These are phyloP conservation scores for Drosophila lacertosa DNA, from an alignment of 1,140 invertebrate genomes.

Conservation along the genomic window DNA sequence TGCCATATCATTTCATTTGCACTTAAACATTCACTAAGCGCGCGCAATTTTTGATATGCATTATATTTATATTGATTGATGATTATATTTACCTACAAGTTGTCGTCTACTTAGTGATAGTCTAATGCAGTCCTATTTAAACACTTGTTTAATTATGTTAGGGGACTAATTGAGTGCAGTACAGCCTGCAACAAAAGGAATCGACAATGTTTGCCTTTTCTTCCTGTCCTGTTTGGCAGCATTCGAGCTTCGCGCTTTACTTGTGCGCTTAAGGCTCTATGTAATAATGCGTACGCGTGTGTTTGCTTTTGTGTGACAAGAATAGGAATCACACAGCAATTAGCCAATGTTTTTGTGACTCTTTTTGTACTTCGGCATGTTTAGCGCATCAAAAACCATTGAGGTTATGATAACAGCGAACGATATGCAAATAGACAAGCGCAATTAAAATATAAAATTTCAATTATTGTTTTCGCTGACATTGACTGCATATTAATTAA, in stretches of 20 bases:
- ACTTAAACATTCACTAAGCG: slow-evolving; percentile 25
- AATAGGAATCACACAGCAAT: slow-evolving; percentile 26
- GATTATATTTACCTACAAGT: no score
- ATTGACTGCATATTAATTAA: no score
- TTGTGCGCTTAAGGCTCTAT: no score
- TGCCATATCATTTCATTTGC: no score
- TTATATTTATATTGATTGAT: no score
- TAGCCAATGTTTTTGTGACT: slow-evolving; percentile 38
- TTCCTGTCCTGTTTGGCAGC: background rate
- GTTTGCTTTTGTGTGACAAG: background rate
- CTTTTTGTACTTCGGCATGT: slow-evolving; percentile 10
- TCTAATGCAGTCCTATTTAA: no score
- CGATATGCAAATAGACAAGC: slow-evolving; percentile 12
- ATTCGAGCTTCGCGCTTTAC: slow-evolving; percentile 2
- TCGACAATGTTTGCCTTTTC: background rate
- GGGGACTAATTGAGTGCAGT: no score
- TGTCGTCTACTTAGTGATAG: no score
- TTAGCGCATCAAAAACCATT: slow-evolving; percentile 19
- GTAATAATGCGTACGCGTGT: slow-evolving; percentile 1
- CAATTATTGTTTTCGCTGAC: background rate
- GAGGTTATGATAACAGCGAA: slow-evolving; percentile 13
- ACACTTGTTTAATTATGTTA: no score
- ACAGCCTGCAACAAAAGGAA: background rate
- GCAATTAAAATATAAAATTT: slow-evolving; percentile 3
- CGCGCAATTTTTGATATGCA: no score